A percentile compares a stretch with the other conserved stretches of the same genome.
Conservation (phyloP, 2,888 invertebrate species). For the Pherbina coryleti region DNA sequence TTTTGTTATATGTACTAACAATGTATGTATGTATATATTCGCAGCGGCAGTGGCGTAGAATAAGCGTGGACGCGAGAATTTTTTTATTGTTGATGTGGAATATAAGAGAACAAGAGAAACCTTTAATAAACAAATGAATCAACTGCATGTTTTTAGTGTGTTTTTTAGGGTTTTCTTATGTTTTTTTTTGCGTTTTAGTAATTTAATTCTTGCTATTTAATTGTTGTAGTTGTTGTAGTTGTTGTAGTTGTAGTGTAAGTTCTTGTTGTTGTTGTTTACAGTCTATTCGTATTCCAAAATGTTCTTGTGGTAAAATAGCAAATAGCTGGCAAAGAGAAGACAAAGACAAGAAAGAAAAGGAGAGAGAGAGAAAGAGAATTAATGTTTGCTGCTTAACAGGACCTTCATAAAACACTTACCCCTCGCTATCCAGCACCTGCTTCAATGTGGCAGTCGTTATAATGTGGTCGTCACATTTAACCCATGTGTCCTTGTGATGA, state of each 20-base stretch:
- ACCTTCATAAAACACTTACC: constrained; percentile 72
- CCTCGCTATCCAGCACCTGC: constrained; percentile 96
- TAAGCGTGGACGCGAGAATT: neutral
- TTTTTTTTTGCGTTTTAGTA: constrained; percentile 19
- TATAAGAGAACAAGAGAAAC: constrained; percentile 13
- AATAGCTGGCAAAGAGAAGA: constrained; percentile 77
- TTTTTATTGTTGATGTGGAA: neutral
- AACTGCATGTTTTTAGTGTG: constrained; percentile 24
- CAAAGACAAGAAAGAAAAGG: constrained; percentile 44
- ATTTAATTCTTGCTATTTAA: constrained; percentile 24
- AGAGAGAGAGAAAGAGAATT: constrained; percentile 15
- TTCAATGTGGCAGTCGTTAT: constrained; percentile 89
- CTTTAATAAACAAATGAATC: constrained; percentile 26
- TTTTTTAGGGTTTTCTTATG: neutral
- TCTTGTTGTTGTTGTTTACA: constrained; percentile 31
- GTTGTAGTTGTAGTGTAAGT: constrained; percentile 11
- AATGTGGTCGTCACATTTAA: constrained; percentile 96
- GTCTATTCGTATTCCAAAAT: constrained; percentile 84
- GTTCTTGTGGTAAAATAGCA: constrained; percentile 97
- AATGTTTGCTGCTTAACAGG: neutral
- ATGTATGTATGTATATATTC: neutral
- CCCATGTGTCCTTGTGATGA: constrained; percentile 94
- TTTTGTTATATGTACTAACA: neutral
- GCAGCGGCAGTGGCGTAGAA: constrained; percentile 21
- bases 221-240: constrained; percentile 21